Conservation (phyloP, 2,113 vertebrate genomes). For the Engystomops pustulosus region DNA sequence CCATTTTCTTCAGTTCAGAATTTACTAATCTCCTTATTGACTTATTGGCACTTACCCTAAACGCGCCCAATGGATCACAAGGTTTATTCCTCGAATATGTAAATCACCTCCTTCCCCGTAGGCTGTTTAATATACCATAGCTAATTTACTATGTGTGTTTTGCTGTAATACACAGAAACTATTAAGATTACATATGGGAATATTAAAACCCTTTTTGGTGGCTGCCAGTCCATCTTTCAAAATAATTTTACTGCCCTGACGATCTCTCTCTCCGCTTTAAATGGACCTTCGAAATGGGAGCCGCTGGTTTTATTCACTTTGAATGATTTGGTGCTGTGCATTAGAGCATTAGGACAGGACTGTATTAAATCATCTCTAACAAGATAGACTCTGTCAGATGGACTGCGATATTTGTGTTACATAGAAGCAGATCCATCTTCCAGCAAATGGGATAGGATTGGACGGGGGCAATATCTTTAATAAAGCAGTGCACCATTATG, state of each 20-base stretch:
- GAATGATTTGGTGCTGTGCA: conserved; percentile 55
- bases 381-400: conserved; percentile 52
- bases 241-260: conserved; percentile 51
- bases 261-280: conserved; percentile 36
- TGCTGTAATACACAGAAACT: conserved; percentile 58
- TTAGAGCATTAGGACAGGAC: conserved; percentile 51
- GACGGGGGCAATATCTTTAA: conserved; percentile 11
- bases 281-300: conserved; percentile 55
- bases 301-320: conserved; percentile 46
- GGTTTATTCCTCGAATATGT: conserved; percentile 8
- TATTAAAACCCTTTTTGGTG: conserved; percentile 50
- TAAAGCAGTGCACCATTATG: conserved; percentile 11
- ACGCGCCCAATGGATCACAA: conserved; percentile 18
- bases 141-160: conserved; percentile 57
- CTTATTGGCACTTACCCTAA: conserved; percentile 37
- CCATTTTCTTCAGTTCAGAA: neutral
- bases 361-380: conserved; percentile 57
- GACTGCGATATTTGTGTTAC: neutral
- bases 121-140: conserved; percentile 42
- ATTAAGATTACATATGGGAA: conserved; percentile 58
- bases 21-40: conserved; percentile 51
- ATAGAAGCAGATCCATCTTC: conserved; percentile 40
- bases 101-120: conserved; percentile 6
- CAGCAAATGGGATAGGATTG: conserved; percentile 25
- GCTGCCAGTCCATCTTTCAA: conserved; percentile 54